Percentiles rank a stretch among this genome's conserved stretches.
Conservation (phyloP, 2,113 vertebrate species). For the Murina feae region DNA sequence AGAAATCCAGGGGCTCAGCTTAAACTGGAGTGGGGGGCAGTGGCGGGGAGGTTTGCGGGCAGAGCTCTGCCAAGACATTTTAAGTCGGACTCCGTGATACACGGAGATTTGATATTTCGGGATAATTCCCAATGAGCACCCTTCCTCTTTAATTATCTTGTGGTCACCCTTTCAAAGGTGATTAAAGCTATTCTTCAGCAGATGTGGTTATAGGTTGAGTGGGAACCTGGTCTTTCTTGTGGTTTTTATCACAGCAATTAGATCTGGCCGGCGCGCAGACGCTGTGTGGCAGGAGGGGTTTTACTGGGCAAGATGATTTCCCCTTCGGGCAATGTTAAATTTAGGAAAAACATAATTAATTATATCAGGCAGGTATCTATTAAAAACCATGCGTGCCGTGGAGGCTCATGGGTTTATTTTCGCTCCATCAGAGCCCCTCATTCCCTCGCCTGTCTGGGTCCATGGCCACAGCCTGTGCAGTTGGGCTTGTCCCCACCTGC, state of each 20-base stretch:
- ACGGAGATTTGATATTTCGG: constrained; percentile 85
- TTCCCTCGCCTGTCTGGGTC: not conserved
- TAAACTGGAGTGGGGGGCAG: constrained; percentile 45
- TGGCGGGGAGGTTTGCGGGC: constrained; percentile 36
- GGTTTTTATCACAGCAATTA: constrained; percentile 95
- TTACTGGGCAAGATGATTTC: constrained; percentile 86
- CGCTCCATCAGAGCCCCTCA: constrained; percentile 33
- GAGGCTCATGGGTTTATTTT: constrained; percentile 76
- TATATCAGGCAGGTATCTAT: constrained; percentile 92
- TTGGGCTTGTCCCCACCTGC: constrained; percentile 24
- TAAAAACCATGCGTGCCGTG: constrained; percentile 80
- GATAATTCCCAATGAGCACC: constrained; percentile 84
- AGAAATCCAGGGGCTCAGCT: constrained; percentile 56
- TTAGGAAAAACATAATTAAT: constrained; percentile 97
- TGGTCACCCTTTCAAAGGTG: constrained; percentile 93
- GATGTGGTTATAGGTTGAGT: constrained; percentile 94
- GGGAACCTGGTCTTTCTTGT: constrained; percentile 97
- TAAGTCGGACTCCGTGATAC: constrained; percentile 79
- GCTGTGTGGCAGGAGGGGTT: constrained; percentile 93
- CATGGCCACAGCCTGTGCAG: constrained; percentile 47
- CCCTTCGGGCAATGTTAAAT: constrained; percentile 91
- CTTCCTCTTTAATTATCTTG: constrained; percentile 97
- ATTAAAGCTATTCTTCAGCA: constrained; percentile 90
- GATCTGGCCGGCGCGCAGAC: constrained; percentile 89
- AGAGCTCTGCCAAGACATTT: constrained; percentile 73